Conservation (phyloP, 2,888 invertebrate species). For the Drosophila paranaensis region DNA sequence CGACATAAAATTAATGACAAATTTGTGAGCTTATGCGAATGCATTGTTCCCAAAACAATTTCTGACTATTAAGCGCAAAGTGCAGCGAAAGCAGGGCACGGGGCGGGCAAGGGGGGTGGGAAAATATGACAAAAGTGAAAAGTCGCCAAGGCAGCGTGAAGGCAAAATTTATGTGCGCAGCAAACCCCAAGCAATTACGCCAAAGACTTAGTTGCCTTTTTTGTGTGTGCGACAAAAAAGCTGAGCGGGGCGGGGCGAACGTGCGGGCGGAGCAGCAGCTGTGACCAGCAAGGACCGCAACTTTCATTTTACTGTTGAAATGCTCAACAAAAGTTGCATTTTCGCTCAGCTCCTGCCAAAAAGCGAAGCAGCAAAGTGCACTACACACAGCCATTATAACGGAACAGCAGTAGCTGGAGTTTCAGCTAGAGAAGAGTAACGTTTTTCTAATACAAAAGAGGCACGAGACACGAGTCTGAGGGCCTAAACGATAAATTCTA, state of each 20-base stretch:
- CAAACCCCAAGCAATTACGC: slow-evolving; percentile 59
- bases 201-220: slow-evolving; percentile 53
- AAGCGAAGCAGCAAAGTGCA: slow-evolving; percentile 38
- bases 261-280: slow-evolving; percentile 19
- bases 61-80: slow-evolving; percentile 61
- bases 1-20: slow-evolving; percentile 75
- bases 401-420: not conserved
- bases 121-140: slow-evolving; percentile 65
- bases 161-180: slow-evolving; percentile 52
- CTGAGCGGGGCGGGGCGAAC: not conserved
- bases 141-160: slow-evolving; percentile 40
- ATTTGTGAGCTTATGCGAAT: slow-evolving; percentile 61
- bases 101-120: not conserved
- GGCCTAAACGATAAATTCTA: not conserved
- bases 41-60: slow-evolving; percentile 66
- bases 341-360: slow-evolving; percentile 35
- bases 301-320: slow-evolving; percentile 46
- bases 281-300: slow-evolving; percentile 54
- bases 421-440: slow-evolving; percentile 3
- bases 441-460: not conserved
- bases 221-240: slow-evolving; percentile 38
- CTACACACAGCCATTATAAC: slow-evolving; percentile 55
- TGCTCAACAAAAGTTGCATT: slow-evolving; percentile 61
- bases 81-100: slow-evolving; percentile 14
- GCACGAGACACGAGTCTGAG: not conserved